Percentiles rank a stretch among this genome's conserved stretches.
phyloP scores from a whole-genome alignment of 2,113 vertebrate species.

The Uria lomvia region DNA sequence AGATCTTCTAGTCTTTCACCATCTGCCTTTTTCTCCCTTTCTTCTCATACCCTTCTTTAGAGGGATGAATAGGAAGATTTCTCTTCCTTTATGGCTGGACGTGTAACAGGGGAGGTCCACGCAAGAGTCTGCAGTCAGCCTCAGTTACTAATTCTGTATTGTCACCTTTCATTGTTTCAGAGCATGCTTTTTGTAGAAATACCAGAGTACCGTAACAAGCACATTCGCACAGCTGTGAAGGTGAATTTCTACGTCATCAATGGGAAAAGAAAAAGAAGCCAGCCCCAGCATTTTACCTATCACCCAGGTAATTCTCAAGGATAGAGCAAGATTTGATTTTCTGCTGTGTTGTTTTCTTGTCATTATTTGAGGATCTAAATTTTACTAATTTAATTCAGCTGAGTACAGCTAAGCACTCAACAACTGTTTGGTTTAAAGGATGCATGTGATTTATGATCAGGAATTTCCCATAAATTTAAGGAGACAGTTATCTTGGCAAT shows the following conservation, averaged over 20 bases:
- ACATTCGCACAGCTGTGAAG: constrained; percentile 82
- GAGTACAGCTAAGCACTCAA: background rate
- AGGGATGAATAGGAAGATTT: background rate
- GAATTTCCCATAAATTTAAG: background rate
- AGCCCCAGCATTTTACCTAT: constrained; percentile 93
- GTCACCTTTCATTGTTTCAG: constrained; percentile 65
- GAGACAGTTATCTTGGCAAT: background rate
- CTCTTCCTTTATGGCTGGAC: background rate
- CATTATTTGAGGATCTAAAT: background rate
- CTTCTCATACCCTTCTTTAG: background rate
- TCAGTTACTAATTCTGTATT: background rate
- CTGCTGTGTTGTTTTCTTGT: background rate
- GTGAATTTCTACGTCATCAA: constrained; percentile 98
- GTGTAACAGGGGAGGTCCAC: rapidly evolving
- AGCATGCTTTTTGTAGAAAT: constrained; percentile 96
- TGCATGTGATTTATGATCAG: background rate
- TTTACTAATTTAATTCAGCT: background rate
- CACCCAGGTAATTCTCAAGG: constrained; percentile 81
- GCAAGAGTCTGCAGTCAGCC: rapidly evolving
- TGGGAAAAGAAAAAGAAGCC: constrained; percentile 95
- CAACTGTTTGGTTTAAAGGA: background rate
- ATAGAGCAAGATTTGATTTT: background rate
- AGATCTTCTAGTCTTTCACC: background rate
- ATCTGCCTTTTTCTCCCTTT: background rate
- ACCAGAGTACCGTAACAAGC: constrained; percentile 88